Evolutionary conservation across 2,113 vertebrate species (phyloP).

Genomic region (Bufo gargarizans): DNA sequence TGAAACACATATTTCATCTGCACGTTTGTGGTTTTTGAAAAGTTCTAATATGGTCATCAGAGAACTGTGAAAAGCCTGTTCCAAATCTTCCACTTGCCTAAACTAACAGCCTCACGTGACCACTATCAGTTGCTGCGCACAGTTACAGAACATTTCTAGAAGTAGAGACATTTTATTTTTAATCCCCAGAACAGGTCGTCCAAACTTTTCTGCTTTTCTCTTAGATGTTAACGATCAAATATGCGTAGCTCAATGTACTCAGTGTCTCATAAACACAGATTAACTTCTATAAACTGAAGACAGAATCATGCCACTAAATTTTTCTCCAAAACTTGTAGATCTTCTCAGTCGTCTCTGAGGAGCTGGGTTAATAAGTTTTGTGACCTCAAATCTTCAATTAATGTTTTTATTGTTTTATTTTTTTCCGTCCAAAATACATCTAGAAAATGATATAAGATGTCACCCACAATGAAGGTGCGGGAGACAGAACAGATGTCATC

Average conservation of each 20-base stretch:
- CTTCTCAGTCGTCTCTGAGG: slow-evolving; percentile 11
- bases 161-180: slow-evolving; percentile 17
- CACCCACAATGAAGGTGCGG: background rate
- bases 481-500: background rate
- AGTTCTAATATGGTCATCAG: slow-evolving; percentile 36
- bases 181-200: slow-evolving; percentile 37
- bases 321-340: slow-evolving; percentile 49
- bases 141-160: slow-evolving; percentile 25
- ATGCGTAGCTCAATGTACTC: background rate
- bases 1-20: background rate
- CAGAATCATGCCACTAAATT: slow-evolving; percentile 50
- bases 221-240: slow-evolving; percentile 44
- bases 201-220: slow-evolving; percentile 10
- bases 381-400: background rate
- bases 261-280: slow-evolving; percentile 48
- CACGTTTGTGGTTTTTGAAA: slow-evolving; percentile 32
- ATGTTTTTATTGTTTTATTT: background rate
- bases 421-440: background rate
- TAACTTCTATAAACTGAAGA: slow-evolving; percentile 45
- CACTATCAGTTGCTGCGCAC: background rate
- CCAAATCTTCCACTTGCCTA: slow-evolving; percentile 1
- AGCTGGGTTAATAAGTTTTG: background rate
- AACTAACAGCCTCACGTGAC: slow-evolving; percentile 17
- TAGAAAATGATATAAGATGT: slow-evolving; percentile 28
- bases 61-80: slow-evolving; percentile 51